Percentiles rank a stretch among this genome's conserved stretches.
phyloP scores from a whole-genome alignment of 2,888 invertebrate genomes.

The Leptinotarsa peninsularis region DNA sequence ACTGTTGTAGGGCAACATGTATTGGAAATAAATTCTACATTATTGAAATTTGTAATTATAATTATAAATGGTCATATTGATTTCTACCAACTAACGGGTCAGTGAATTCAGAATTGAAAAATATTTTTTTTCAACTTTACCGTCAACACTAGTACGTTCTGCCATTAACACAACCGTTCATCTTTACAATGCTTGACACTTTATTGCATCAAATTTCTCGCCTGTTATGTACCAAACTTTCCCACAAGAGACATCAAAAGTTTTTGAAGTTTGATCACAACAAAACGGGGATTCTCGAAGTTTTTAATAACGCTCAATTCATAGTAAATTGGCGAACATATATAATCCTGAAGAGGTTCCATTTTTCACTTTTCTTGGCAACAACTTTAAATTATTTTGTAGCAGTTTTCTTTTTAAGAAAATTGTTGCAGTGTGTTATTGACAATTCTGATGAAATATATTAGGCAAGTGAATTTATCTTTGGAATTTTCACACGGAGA shows the following conservation, averaged over 20 bases:
- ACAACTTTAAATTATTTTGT: background rate
- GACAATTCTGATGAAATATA: too few relatives aligned
- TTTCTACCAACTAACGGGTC: too few relatives aligned
- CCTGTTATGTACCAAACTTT: constrained; percentile 3
- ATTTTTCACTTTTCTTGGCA: constrained; percentile 5
- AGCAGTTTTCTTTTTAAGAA: background rate
- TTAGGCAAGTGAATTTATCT: too few relatives aligned
- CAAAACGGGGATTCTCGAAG: background rate
- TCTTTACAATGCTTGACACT: background rate
- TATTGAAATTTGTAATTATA: too few relatives aligned
- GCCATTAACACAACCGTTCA: background rate
- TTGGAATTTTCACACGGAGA: too few relatives aligned
- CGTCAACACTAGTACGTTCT: background rate
- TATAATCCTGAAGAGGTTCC: background rate
- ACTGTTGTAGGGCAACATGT: too few relatives aligned
- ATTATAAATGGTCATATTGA: too few relatives aligned
- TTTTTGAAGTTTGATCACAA: constrained; percentile 5
- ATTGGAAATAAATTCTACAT: too few relatives aligned
- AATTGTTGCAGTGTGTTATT: background rate
- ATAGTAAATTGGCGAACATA: constrained; percentile 2
- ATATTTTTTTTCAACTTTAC: too few relatives aligned
- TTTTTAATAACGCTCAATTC: constrained; percentile 5
- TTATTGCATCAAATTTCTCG: background rate
- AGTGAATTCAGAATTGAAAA: too few relatives aligned
- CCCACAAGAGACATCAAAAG: background rate